Percentiles rank a stretch among this genome's conserved stretches.
Evolutionary conservation across 2,113 vertebrate genomes (phyloP).

Genomic region (Callithrix jacchus): DNA sequence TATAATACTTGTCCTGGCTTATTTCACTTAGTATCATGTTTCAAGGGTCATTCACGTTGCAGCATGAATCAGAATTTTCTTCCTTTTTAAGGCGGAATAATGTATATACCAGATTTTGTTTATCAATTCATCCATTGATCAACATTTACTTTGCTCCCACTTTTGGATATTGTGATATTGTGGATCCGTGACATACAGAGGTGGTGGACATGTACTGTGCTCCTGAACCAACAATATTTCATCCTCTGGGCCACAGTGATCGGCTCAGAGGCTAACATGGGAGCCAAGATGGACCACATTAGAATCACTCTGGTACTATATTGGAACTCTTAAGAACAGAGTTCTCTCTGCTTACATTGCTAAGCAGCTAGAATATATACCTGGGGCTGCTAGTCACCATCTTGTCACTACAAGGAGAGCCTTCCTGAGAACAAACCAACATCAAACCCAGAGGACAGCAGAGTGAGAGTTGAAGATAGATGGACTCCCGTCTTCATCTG

Average conservation of each 20-base stretch:
- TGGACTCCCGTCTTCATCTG: neutral
- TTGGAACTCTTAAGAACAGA: neutral
- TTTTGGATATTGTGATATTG: neutral
- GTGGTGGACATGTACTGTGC: too few species aligned
- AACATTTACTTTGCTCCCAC: neutral
- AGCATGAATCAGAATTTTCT: too few species aligned
- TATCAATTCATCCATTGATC: neutral
- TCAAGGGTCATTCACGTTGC: neutral
- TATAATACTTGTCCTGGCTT: neutral
- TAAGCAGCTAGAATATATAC: neutral
- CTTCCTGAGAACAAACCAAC: neutral
- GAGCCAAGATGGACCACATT: neutral
- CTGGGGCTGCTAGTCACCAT: neutral
- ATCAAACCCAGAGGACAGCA: neutral
- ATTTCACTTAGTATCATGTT: neutral
- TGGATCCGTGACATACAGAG: neutral
- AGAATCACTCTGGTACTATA: neutral
- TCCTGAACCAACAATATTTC: neutral
- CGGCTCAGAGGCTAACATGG: neutral
- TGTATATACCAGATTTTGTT: neutral
- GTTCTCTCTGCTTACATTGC: neutral
- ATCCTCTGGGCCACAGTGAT: neutral
- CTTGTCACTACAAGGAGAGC: neutral
- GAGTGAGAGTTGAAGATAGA: neutral
- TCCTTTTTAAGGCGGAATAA: neutral